phyloP scores from a whole-genome alignment of 2,113 vertebrate species.

The Alouatta palliata region DNA sequence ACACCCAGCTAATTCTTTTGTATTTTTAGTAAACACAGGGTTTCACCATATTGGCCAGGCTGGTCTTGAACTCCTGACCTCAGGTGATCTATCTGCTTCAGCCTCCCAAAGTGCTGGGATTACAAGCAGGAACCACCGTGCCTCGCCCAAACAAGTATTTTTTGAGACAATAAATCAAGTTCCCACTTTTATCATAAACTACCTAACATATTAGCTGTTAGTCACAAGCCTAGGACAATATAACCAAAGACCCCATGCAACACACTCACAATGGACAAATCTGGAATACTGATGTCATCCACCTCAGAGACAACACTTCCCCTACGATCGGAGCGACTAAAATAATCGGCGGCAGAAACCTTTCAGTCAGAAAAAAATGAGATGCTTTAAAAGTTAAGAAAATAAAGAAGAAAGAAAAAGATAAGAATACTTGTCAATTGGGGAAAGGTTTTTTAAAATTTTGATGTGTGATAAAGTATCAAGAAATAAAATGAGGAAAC shows the following conservation, averaged over 20 bases:
- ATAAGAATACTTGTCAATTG: not conserved
- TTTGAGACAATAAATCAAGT: slow-evolving; percentile 33
- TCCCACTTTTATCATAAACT: not conserved
- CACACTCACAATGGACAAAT: slow-evolving; percentile 92
- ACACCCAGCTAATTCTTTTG: too few relatives aligned
- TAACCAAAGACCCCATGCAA: slow-evolving; percentile 52
- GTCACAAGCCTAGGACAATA: not conserved
- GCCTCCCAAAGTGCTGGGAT: too few relatives aligned
- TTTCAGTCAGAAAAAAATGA: slow-evolving; percentile 91
- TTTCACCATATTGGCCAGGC: too few relatives aligned
- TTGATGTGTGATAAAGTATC: not conserved
- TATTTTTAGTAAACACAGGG: too few relatives aligned
- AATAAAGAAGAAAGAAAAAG: slow-evolving; percentile 4
- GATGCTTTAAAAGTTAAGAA: slow-evolving; percentile 84
- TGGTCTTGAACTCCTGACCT: too few relatives aligned
- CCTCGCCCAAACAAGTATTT: slow-evolving; percentile 25
- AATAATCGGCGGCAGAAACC: slow-evolving; percentile 96
- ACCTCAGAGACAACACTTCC: slow-evolving; percentile 95
- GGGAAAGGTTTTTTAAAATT: not conserved
- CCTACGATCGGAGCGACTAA: slow-evolving; percentile 93
- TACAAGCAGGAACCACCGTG: too few relatives aligned
- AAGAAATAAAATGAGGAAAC: not conserved
- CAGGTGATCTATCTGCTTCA: too few relatives aligned
- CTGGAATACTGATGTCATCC: slow-evolving; percentile 90
- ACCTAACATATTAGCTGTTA: not conserved